A percentile compares a stretch with the other conserved stretches of the same genome.
These are phyloP conservation scores for Coptodon bakossiorum DNA, from an alignment of 2,113 vertebrate species.

Conservation along the genomic window DNA sequence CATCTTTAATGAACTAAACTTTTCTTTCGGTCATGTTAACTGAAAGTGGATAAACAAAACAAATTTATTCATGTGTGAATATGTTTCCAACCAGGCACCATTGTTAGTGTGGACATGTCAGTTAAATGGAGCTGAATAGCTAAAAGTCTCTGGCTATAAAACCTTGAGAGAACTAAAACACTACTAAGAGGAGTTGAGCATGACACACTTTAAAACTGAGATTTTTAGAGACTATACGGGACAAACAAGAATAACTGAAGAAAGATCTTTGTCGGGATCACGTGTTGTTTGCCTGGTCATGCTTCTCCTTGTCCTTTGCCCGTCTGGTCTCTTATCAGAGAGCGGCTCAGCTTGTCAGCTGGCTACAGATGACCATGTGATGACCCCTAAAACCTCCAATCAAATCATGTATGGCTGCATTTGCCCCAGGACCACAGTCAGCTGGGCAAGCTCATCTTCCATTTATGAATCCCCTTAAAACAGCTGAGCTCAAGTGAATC, in stretches of 20 bases:
- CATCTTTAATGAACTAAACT: background rate
- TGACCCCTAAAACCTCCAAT: constrained; percentile 38
- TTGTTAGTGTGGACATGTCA: background rate
- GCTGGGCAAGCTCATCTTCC: background rate
- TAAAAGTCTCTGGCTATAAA: background rate
- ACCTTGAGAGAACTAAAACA: background rate
- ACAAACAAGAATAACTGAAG: constrained; percentile 8
- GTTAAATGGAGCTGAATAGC: background rate
- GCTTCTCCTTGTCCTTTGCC: constrained; percentile 60
- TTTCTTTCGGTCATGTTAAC: background rate
- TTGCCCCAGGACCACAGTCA: background rate
- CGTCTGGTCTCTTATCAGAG: constrained; percentile 61
- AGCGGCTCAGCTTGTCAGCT: constrained; percentile 38
- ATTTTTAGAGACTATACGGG: background rate
- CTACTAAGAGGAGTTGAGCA: background rate
- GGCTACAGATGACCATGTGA: constrained; percentile 42
- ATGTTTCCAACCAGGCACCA: background rate
- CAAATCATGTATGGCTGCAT: constrained; percentile 23
- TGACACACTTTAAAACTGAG: background rate
- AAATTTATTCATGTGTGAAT: background rate
- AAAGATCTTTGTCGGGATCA: constrained; percentile 34
- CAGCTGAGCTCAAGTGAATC: background rate
- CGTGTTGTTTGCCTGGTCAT: constrained; percentile 53
- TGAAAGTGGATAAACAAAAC: background rate
- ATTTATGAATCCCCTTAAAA: background rate